Evolutionary conservation across 2,888 invertebrate species (phyloP).

Genomic region (Zonitis immaculata): DNA sequence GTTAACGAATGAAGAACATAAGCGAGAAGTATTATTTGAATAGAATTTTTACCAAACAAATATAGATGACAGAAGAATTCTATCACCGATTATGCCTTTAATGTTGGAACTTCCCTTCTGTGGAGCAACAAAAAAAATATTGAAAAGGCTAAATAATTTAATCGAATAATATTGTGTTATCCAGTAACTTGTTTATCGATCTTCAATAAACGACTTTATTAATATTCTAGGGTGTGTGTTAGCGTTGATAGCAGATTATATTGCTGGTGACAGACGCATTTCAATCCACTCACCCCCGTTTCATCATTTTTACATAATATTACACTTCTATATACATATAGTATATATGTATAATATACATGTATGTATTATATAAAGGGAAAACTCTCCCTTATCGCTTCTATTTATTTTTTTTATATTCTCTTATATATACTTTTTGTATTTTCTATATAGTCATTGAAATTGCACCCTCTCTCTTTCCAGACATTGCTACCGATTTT

Average conservation of each 20-base stretch:
- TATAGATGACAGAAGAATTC: too few relatives aligned
- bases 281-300: constrained; percentile 31
- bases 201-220: constrained; percentile 35
- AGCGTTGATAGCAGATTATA: constrained; percentile 41
- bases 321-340: constrained; percentile 19
- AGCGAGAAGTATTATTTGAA: too few relatives aligned
- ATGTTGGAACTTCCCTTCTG: too few relatives aligned
- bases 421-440: too few relatives aligned
- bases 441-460: constrained; percentile 14
- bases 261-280: constrained; percentile 41
- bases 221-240: constrained; percentile 38
- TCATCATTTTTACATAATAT: neutral
- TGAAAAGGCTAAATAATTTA: neutral
- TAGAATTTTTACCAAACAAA: too few relatives aligned
- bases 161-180: constrained; percentile 15
- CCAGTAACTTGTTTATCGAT: constrained; percentile 29
- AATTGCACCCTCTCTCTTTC: constrained; percentile 24
- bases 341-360: too few relatives aligned
- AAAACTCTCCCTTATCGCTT: neutral
- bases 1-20: too few relatives aligned
- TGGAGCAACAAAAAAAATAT: too few relatives aligned
- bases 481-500: constrained; percentile 23
- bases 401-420: neutral
- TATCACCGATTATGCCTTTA: too few relatives aligned
- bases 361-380: too few relatives aligned